Evolutionary conservation across 2,113 vertebrate species (phyloP), one percentile per base, ranked within the genome.

Genomic region (Carlito syrichta): DNA sequence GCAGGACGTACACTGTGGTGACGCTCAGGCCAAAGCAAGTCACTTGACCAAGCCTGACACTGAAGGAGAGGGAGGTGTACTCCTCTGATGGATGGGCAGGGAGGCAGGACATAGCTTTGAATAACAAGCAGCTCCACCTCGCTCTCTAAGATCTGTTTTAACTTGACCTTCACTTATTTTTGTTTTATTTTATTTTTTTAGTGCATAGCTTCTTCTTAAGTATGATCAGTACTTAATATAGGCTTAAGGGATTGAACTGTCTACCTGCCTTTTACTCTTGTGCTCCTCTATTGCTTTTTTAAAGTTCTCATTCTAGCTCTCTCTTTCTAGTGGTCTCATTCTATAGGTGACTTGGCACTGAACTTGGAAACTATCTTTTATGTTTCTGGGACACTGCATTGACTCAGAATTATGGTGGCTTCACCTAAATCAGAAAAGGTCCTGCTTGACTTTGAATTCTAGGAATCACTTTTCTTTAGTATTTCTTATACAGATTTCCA

Each of bases 401-500:
- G 89, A 93, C 38, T 95, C 87, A 85, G 71, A 89, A 60, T 40
- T 84, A 40, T 11, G 3, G 35, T 14, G 38, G 45, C 60, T 94
- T 91, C 79, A 32, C 48, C 8, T 82, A 94, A 96, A 60, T 43
- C 32, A 91, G 90, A 85, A 43, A 54, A 78, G 85, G 52, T 45
- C 73, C 35, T 94, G 43, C 5, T 27, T 54, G 66, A 56, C 54
- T 50, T 58, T 86, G 63, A 90, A 58, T 95, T 82, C 77, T 73
- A 91, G 38, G 94, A 85, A 91, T 81, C 35, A 19, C 13, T 89
- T 92, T 45, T 56, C 82, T 91, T 48, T 89, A 98, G 98, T 92
- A 95, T 89, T 97, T 96, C 96, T 95, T 97, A 97, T 96, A 95
- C 93, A 97, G 96, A 97, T 97, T 97, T 98, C 97, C 94, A 97